Conservation (phyloP, 1,140 invertebrate species). For the Drosophila cardini region DNA sequence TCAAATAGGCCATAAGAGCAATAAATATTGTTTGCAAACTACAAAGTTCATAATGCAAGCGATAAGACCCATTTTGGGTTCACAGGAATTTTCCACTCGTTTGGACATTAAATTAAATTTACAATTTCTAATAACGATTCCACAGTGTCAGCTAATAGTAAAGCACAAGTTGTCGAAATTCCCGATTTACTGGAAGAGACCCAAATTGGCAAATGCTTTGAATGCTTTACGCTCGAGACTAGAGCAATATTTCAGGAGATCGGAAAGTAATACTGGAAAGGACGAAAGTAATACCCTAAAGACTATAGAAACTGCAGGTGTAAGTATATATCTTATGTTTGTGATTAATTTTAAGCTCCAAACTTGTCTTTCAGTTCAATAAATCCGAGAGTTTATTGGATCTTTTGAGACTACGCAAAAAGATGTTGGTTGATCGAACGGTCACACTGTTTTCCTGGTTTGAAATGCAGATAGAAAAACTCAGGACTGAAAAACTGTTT, state of each 20-base stretch:
- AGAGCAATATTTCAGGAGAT: background rate
- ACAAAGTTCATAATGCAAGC: background rate
- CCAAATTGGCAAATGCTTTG: background rate
- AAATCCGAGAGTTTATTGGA: background rate
- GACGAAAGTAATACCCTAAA: background rate
- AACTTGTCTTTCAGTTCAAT: background rate
- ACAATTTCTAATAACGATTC: background rate
- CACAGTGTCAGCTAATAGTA: background rate
- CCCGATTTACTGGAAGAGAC: background rate
- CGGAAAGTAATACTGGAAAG: background rate
- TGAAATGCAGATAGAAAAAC: background rate
- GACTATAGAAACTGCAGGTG: background rate
- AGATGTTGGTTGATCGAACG: background rate
- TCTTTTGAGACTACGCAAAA: conserved; percentile 1
- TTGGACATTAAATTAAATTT: conserved; percentile 2
- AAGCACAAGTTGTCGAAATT: background rate
- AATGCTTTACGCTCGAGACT: background rate
- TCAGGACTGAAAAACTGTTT: background rate
- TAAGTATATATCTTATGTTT: background rate
- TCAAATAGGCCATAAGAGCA: background rate
- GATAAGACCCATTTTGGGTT: background rate
- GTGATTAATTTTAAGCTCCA: background rate
- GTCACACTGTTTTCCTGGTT: background rate
- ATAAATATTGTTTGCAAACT: conserved; percentile 10
- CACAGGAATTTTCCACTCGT: background rate